Evolutionary conservation across 2,113 vertebrate species (phyloP), one percentile per base, ranked within the genome.

Genomic region (Zapus hudsonius): DNA sequence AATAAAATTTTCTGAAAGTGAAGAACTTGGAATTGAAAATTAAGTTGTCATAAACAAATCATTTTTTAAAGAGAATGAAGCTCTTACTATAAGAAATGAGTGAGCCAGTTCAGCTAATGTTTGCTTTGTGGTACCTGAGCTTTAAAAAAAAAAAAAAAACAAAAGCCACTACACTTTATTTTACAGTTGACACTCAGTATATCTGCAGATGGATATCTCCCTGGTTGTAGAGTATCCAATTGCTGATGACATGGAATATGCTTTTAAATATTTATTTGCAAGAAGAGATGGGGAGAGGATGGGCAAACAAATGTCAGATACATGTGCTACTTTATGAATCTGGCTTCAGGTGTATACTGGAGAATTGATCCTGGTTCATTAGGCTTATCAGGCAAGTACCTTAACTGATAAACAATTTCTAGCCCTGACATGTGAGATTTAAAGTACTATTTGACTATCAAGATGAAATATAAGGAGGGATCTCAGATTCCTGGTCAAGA

Each of bases 141-240:
- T 99, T 99, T 96, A n/a, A n/a, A n/a, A n/a, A n/a, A n/a, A n/a
- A n/a, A n/a, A n/a, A n/a, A n/a, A 99, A 99, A 95, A 99, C 99
- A 95, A 99, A 99, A 97, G 99, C 99, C 75, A 99, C 99, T 0
- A 99, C 99, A 0, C 97, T 99, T 12, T 99, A 99, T 20, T 98
- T 99, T 84, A 99, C 99, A 0, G 99, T n/a, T 99, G 40, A 99
- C 98, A 0, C 99, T 99, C 94, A 99, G 99, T 96, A 99, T 99
- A 99, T 99, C 99, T 4, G 99, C 99, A 33, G 99, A 99, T 61
- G 99, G n/a, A n/a, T n/a, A n/a, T 99, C 61, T 99, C 99, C 59
- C 99, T 99, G 0, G 99, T 99, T 97, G 99, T 99, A 96, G 99
- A 99, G 96, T 99, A 99, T 98, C 99, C 99, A 98, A 99, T 99